Evolutionary conservation across 2,113 vertebrate genomes (phyloP), one percentile per base, ranked within the genome.

Genomic region (Bufo bufo): DNA sequence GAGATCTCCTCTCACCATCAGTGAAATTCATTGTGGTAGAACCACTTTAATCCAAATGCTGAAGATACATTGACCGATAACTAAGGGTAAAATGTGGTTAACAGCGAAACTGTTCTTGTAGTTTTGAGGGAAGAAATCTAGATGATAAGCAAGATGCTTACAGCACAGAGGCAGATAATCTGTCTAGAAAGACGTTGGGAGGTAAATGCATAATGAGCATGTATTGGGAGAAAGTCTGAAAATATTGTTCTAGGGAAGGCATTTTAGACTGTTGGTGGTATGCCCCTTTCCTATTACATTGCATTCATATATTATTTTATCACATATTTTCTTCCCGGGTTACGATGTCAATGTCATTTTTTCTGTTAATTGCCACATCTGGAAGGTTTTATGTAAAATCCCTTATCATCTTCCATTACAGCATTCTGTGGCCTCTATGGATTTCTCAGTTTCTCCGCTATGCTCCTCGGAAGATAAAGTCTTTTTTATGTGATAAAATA

Each of bases 361-460:
- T 85, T 86, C 77, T 74, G 58, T 66, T 63, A 81, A 79, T 87
- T 66, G 49, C 69, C 84, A 85, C 84, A 85, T 85, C 84, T 85
- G 84, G 84, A 61, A 85, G 54, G 16, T 61, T 77, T 85, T 54
- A 85, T 75, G 71, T 61, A 85, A 75, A 85, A 85, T 43, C 56
- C 12, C 84, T 85, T 85, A 85, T 84, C 82, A 66, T 85, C 71
- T 61, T 61, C 43, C 81, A 66, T 83, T 77, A 85, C 71, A 85
- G 74, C 71, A 85, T 77, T 75, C 43, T n/a, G 54, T n/a, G 9
- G 69, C 54, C 84, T 59, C 84, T 19, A 49, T 77, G 84, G 69
- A 85, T 77, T 85, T 85, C 84, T 85, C 23, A 43, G 69, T 85
- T 85, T 85, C 52, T 43, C 16, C 33, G 13, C 17, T 85, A 85